These are phyloP conservation scores for Eretmocerus hayati DNA, from an alignment of 2,888 invertebrate genomes.

Conservation along the genomic window DNA sequence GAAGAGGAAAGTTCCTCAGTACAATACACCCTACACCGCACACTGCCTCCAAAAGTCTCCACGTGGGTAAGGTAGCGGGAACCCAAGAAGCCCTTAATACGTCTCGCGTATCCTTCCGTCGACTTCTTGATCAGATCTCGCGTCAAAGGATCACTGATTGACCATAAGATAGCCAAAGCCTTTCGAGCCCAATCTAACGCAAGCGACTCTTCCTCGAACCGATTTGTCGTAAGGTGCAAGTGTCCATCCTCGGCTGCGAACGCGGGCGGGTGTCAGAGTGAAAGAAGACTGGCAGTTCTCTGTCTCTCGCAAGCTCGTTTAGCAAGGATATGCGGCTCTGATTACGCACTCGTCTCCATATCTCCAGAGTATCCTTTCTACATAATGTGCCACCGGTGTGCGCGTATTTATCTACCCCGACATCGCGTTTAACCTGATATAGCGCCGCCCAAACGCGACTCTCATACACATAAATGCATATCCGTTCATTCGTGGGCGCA, in stretches of 20 bases:
- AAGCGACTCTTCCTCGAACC: constrained; percentile 19
- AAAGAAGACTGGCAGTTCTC: neutral
- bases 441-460: too few species aligned
- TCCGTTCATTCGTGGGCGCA: constrained; percentile 27
- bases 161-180: neutral
- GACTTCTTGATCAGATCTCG: constrained; percentile 22
- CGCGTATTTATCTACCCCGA: constrained; percentile 29
- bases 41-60: too few species aligned
- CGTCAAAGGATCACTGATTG: neutral
- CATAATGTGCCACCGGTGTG: too few species aligned
- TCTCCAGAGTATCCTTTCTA: too few species aligned
- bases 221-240: constrained; percentile 17
- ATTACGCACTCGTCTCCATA: constrained; percentile 33
- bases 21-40: too few species aligned
- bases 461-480: too few species aligned
- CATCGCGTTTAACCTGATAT: constrained; percentile 41
- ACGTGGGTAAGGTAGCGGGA: too few species aligned
- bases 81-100: too few species aligned
- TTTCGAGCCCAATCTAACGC: constrained; percentile 15
- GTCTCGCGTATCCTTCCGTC: too few species aligned
- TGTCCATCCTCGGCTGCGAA: neutral
- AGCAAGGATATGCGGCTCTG: constrained; percentile 35
- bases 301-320: constrained; percentile 21
- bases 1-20: too few species aligned
- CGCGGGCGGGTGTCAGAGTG: too few species aligned